These are phyloP conservation scores for Hirtodrosophila confusa DNA, from an alignment of 2,888 invertebrate species.

Conservation along the genomic window DNA sequence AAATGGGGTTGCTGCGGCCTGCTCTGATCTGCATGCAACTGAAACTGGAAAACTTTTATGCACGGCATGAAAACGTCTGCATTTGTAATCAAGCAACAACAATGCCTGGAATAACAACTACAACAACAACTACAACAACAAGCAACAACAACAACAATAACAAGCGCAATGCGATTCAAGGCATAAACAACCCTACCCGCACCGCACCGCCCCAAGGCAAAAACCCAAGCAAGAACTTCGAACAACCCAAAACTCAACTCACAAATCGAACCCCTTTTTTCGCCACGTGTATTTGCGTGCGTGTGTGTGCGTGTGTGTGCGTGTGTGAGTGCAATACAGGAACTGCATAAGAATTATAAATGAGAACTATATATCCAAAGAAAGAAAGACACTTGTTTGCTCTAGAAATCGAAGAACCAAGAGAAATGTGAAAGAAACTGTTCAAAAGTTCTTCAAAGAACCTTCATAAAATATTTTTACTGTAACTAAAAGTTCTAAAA, in stretches of 20 bases:
- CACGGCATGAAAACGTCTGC: conserved; percentile 62
- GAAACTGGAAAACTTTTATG: conserved; percentile 57
- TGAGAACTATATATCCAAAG: neutral
- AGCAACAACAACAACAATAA: conserved; percentile 24
- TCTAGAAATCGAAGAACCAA: neutral
- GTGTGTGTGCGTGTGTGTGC: conserved; percentile 26
- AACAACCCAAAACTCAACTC: conserved; percentile 35
- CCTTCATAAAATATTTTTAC: no score
- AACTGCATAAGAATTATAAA: conserved; percentile 28
- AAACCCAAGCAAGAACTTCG: conserved; percentile 23
- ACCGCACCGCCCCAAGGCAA: conserved; percentile 27
- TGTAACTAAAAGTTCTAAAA: no score
- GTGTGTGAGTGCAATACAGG: conserved; percentile 29
- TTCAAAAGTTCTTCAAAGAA: no score
- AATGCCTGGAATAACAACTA: conserved; percentile 37
- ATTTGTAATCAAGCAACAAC: conserved; percentile 72
- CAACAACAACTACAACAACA: conserved; percentile 23
- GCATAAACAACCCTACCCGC: conserved; percentile 62
- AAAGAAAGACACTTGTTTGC: conserved; percentile 21
- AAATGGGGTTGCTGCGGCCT: conserved; percentile 47
- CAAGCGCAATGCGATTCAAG: conserved; percentile 22
- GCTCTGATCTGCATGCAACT: conserved; percentile 31
- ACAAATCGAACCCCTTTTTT: conserved; percentile 60
- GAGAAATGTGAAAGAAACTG: no score
- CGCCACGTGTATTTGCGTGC: conserved; percentile 30